These are phyloP conservation scores for Siniperca obscura DNA, from an alignment of 2,797 vertebrate genomes.

Conservation along the genomic window DNA sequence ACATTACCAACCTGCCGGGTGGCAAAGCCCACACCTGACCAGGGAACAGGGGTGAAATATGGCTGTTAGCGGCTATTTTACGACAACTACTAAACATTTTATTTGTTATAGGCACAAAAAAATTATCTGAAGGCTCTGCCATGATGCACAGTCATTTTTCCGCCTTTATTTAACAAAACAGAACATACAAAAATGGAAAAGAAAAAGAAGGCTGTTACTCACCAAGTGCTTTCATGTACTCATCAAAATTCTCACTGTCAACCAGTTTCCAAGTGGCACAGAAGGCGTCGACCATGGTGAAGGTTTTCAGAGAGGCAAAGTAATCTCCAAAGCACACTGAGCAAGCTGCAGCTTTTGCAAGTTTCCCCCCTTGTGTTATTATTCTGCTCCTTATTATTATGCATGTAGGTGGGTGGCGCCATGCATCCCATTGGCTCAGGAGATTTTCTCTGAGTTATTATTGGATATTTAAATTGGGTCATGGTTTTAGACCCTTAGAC, in stretches of 20 bases:
- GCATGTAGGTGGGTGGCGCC: slow-evolving; percentile 62
- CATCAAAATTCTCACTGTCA: slow-evolving; percentile 94
- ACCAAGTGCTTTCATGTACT: slow-evolving; percentile 95
- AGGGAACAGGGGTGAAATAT: no score
- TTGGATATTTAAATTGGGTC: slow-evolving; percentile 74
- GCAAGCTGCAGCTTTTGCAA: slow-evolving; percentile 52
- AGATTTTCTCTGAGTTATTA: slow-evolving; percentile 60
- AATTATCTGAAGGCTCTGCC: no score
- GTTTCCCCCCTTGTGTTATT: slow-evolving; percentile 47
- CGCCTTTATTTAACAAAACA: neutral
- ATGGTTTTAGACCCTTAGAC: slow-evolving; percentile 36
- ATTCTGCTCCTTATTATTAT: slow-evolving; percentile 68
- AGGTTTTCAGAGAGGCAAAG: slow-evolving; percentile 47
- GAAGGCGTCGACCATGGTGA: slow-evolving; percentile 94
- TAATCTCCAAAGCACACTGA: slow-evolving; percentile 59
- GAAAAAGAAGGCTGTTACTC: slow-evolving; percentile 60
- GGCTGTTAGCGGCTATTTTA: neutral
- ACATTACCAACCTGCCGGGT: slow-evolving; percentile 93
- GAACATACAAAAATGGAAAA: neutral
- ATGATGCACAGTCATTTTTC: neutral
- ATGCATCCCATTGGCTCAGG: slow-evolving; percentile 72
- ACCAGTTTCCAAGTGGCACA: slow-evolving; percentile 95
- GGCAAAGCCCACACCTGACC: slow-evolving; percentile 91
- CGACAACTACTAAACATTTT: neutral
- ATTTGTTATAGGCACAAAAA: neutral